Percentiles rank a stretch among this genome's conserved stretches.
Evolutionary conservation across 2,113 vertebrate species (phyloP).

Genomic region (Campylomormyrus tamandua): DNA sequence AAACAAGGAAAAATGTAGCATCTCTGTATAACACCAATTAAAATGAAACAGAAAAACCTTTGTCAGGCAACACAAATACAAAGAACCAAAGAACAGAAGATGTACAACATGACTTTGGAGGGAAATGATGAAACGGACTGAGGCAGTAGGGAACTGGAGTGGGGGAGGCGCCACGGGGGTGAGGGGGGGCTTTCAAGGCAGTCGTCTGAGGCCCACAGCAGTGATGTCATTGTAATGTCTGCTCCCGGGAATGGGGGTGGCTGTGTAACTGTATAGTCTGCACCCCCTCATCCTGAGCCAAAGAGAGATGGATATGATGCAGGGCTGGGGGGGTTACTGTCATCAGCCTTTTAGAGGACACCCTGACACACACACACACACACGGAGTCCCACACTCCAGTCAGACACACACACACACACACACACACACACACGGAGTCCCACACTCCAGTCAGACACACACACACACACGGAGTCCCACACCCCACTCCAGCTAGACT

Average conservation of each 20-base stretch:
- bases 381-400: neutral
- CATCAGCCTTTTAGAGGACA: neutral
- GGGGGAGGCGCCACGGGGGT: neutral
- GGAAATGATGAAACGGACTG: neutral
- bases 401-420: neutral
- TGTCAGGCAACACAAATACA: neutral
- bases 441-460: neutral
- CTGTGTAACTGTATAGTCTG: neutral
- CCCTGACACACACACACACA: neutral
- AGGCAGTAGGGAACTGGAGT: neutral
- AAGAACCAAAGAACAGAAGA: neutral
- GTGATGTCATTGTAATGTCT: conserved; percentile 32
- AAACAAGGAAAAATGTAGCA: neutral
- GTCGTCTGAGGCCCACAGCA: neutral
- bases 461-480: neutral
- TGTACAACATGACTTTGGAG: neutral
- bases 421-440: neutral
- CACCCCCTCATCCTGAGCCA: neutral
- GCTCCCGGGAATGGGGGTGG: neutral
- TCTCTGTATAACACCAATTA: neutral
- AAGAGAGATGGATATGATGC: neutral
- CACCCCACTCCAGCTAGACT: neutral
- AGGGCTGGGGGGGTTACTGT: neutral
- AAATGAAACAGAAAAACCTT: neutral
- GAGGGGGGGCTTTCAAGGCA: neutral